Evolutionary conservation across 1,140 invertebrate genomes (phyloP).

Genomic region (Phortica variegata): DNA sequence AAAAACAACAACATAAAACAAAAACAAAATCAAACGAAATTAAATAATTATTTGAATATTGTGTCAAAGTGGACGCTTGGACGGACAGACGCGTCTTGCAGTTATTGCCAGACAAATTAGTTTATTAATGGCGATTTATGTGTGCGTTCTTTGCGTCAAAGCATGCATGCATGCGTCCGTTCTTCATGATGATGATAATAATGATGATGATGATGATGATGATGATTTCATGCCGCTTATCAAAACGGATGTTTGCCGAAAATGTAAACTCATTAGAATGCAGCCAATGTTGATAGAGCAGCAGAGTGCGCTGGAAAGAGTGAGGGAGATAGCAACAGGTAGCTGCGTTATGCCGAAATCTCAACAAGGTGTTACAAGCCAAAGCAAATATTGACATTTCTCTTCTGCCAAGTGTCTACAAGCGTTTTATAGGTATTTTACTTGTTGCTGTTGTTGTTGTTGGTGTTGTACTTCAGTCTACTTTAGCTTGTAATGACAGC

Average conservation of each 20-base stretch:
- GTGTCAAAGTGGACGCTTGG: not conserved
- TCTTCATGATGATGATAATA: no score
- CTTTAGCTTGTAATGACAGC: conserved; percentile 17
- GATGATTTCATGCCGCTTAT: no score
- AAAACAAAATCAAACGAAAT: not conserved
- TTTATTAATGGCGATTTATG: not conserved
- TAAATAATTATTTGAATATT: not conserved
- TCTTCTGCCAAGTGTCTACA: conserved; percentile 31
- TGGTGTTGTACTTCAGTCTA: not conserved
- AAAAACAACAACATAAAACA: conserved; percentile 23
- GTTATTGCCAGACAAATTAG: not conserved
- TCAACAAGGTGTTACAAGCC: conserved; percentile 10
- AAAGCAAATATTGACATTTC: conserved; percentile 46
- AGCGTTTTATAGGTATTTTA: conserved; percentile 9
- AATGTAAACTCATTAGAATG: no score
- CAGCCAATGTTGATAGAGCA: no score
- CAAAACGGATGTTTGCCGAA: no score
- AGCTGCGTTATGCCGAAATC: conserved; percentile 15
- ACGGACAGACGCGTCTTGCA: no score
- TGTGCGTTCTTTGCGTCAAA: no score
- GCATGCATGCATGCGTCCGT: no score
- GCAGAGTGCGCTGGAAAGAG: no score
- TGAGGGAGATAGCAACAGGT: no score
- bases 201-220: no score
- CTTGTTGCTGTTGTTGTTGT: conserved; percentile 8